Conservation (phyloP, 2,888 invertebrate genomes). For the Drosophila lutescens region DNA sequence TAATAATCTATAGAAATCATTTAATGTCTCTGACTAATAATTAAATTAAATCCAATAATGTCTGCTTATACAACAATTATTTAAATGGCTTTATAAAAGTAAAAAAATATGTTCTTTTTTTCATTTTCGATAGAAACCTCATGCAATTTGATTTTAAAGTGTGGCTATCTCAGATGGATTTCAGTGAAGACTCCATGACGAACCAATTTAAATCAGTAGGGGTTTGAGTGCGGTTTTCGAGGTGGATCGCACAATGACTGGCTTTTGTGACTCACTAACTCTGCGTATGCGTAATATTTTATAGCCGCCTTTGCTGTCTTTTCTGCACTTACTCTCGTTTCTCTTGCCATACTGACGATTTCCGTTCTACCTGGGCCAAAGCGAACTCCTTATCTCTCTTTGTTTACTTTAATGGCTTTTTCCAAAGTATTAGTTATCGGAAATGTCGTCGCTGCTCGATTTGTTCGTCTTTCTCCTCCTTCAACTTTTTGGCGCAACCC, state of each 20-base stretch:
- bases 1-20: not conserved
- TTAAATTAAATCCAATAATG: no score
- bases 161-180: constrained; percentile 8
- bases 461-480: constrained; percentile 45
- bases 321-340: constrained; percentile 14
- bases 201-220: constrained; percentile 11
- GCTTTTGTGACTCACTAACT: constrained; percentile 31
- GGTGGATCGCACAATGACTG: constrained; percentile 18
- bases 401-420: constrained; percentile 54
- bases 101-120: not conserved
- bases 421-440: constrained; percentile 64
- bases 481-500: constrained; percentile 53
- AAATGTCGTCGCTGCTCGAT: constrained; percentile 46
- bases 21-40: no score
- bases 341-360: constrained; percentile 20
- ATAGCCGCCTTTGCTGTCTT: constrained; percentile 6
- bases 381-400: constrained; percentile 49
- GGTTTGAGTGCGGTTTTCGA: constrained; percentile 10
- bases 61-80: no score
- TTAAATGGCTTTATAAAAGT: no score
- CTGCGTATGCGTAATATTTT: constrained; percentile 37
- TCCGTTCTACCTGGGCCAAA: constrained; percentile 57
- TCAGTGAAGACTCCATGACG: constrained; percentile 14
- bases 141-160: not conserved
- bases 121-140: not conserved